phyloP scores from a whole-genome alignment of 2,113 vertebrate species.

The Parus major region DNA sequence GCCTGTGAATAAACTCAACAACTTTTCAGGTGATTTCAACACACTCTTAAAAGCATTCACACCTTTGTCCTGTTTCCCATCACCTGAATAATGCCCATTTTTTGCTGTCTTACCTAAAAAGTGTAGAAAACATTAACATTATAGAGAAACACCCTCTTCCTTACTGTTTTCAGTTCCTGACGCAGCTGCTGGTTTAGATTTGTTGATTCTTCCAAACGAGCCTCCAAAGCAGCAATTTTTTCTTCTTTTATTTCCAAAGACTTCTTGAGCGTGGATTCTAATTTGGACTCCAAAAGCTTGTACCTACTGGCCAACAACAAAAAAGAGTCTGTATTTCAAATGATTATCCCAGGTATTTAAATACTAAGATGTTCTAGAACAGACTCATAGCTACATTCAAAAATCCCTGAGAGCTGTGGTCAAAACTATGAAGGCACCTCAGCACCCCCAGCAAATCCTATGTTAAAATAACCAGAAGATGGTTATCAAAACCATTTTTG shows the following conservation, averaged over 20 bases:
- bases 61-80: not conserved
- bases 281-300: slow-evolving; percentile 92
- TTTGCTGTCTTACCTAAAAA: not conserved
- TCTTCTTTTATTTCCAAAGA: slow-evolving; percentile 98
- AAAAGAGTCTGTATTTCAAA: not conserved
- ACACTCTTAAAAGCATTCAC: not conserved
- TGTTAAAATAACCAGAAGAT: not conserved
- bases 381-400: not conserved
- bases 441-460: not conserved
- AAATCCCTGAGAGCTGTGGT: not conserved
- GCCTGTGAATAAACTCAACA: not conserved
- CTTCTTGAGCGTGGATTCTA: slow-evolving; percentile 94
- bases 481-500: not conserved
- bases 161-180: slow-evolving; percentile 96
- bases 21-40: not conserved
- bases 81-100: not conserved
- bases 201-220: slow-evolving; percentile 95
- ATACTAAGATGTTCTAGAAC: not conserved
- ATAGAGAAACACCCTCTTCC: not conserved
- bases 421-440: not conserved
- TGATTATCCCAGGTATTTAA: not conserved
- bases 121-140: not conserved
- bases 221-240: slow-evolving; percentile 97
- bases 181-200: slow-evolving; percentile 97
- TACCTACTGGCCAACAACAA: slow-evolving; percentile 78